These are phyloP conservation scores for Pelobates cultripes DNA, from an alignment of 2,797 vertebrate genomes.

Conservation along the genomic window DNA sequence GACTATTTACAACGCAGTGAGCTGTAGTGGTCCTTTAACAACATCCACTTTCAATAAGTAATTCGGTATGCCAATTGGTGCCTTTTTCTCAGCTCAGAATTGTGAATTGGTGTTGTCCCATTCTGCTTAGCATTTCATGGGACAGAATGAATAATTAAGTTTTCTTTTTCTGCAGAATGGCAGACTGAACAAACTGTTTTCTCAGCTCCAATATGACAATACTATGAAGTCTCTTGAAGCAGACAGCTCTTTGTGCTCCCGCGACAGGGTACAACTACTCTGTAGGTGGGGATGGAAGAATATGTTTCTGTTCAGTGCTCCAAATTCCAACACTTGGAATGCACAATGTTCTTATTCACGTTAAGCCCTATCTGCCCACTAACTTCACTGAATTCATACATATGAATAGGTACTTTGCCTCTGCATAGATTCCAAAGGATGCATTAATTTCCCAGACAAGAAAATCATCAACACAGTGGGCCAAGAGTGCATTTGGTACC, in stretches of 20 bases:
- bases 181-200: constrained; percentile 3
- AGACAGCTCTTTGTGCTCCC: constrained; percentile 11
- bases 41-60: too few relatives aligned
- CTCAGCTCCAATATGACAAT: background rate
- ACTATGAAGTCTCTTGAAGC: background rate
- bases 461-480: too few relatives aligned
- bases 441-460: too few relatives aligned
- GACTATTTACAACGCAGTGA: too few relatives aligned
- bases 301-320: constrained; percentile 23
- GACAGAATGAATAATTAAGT: background rate
- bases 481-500: too few relatives aligned
- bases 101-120: too few relatives aligned
- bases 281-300: constrained; percentile 43
- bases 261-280: background rate
- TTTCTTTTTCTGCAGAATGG: background rate
- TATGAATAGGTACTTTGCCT: constrained; percentile 24
- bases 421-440: background rate
- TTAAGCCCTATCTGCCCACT: constrained; percentile 30
- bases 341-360: constrained; percentile 41
- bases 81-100: too few relatives aligned
- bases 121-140: too few relatives aligned
- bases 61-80: too few relatives aligned
- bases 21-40: too few relatives aligned
- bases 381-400: constrained; percentile 16
- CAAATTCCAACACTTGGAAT: constrained; percentile 8